A percentile compares a stretch with the other conserved stretches of the same genome.
phyloP scores from a whole-genome alignment of 2,888 invertebrate species.

The Drosophila fulvimacula region DNA sequence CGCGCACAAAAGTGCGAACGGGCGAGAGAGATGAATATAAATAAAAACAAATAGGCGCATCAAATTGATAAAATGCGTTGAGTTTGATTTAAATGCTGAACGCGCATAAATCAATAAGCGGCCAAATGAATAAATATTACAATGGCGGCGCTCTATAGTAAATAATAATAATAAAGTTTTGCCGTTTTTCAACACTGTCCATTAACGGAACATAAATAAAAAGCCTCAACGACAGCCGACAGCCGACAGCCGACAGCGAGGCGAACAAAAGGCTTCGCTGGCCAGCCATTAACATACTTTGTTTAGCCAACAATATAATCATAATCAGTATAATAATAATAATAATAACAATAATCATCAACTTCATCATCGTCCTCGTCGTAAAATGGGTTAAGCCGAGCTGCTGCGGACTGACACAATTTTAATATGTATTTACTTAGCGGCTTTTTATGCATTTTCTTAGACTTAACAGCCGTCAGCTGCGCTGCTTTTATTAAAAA shows the following conservation, averaged over 20 bases:
- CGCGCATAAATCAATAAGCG: slow-evolving; percentile 71
- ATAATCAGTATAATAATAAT: slow-evolving; percentile 59
- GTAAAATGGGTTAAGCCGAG: slow-evolving; percentile 67
- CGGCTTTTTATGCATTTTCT: slow-evolving; percentile 71
- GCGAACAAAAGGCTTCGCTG: slow-evolving; percentile 29
- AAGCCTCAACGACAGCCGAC: slow-evolving; percentile 22
- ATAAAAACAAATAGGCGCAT: slow-evolving; percentile 74
- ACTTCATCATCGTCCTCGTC: slow-evolving; percentile 22
- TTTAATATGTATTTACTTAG: slow-evolving; percentile 74
- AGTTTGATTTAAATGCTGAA: slow-evolving; percentile 70
- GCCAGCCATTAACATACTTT: slow-evolving; percentile 68
- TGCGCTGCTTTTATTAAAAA: slow-evolving; percentile 57
- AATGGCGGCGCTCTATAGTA: slow-evolving; percentile 28
- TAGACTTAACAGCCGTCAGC: slow-evolving; percentile 53
- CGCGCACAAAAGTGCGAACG: slow-evolving; percentile 6
- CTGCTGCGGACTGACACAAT: slow-evolving; percentile 56
- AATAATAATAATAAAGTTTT: slow-evolving; percentile 66
- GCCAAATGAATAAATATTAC: slow-evolving; percentile 72
- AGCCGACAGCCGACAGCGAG: slow-evolving; percentile 12
- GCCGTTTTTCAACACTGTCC: slow-evolving; percentile 62
- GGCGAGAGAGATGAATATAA: slow-evolving; percentile 51
- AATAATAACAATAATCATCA: slow-evolving; percentile 46
- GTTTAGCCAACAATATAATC: slow-evolving; percentile 64
- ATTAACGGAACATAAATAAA: slow-evolving; percentile 73
- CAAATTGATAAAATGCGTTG: slow-evolving; percentile 77